These are phyloP conservation scores for Erynnis tages DNA, from an alignment of 2,888 invertebrate genomes.

Conservation along the genomic window DNA sequence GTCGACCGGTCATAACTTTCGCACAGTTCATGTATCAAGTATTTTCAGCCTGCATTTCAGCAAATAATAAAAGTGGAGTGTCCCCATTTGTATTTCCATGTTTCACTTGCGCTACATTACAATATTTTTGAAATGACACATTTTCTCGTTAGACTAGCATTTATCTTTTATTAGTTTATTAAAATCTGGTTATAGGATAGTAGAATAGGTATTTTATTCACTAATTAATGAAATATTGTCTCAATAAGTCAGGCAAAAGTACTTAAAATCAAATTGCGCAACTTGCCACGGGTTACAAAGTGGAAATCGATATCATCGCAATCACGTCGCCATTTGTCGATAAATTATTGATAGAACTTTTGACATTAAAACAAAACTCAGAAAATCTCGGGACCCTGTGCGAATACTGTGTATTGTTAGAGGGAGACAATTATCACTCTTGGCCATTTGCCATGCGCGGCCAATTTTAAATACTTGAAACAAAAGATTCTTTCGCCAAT, in stretches of 20 bases:
- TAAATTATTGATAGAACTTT: slow-evolving; percentile 26
- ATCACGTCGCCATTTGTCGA: slow-evolving; percentile 19
- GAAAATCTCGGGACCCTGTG: background rate
- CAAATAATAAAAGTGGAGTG: slow-evolving; percentile 16
- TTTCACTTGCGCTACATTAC: slow-evolving; percentile 3
- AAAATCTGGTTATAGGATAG: too few species aligned
- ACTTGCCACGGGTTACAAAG: background rate
- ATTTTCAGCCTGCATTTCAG: slow-evolving; percentile 18
- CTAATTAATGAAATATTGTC: slow-evolving; percentile 4
- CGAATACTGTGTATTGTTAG: slow-evolving; percentile 12
- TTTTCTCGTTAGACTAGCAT: background rate
- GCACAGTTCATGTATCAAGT: slow-evolving; percentile 31
- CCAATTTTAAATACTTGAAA: slow-evolving; percentile 5
- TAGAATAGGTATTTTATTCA: too few species aligned
- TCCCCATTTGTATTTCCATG: slow-evolving; percentile 13
- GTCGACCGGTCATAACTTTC: slow-evolving; percentile 28
- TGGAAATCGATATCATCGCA: slow-evolving; percentile 16
- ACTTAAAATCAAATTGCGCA: slow-evolving; percentile 9
- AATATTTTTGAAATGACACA: slow-evolving; percentile 4
- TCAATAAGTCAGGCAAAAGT: background rate
- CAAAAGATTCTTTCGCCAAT: background rate
- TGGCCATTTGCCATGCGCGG: slow-evolving; percentile 10
- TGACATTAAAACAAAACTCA: slow-evolving; percentile 20
- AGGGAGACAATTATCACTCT: slow-evolving; percentile 12
- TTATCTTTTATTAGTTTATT: background rate